Conservation (phyloP, 2,888 invertebrate genomes). For the Fabriciana adippe region DNA sequence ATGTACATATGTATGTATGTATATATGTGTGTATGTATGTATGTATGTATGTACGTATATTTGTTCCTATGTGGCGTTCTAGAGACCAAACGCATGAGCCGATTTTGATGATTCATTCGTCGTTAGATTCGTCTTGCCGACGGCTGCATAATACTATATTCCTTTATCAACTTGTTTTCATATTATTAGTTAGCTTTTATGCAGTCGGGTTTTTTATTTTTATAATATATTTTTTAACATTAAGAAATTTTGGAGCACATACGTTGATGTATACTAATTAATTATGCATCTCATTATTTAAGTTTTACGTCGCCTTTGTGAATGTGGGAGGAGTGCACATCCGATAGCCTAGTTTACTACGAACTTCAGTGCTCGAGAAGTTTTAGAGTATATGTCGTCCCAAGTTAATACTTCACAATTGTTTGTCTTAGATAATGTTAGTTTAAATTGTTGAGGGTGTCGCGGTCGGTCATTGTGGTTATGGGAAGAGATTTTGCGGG, state of each 20-base stretch:
- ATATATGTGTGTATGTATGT: too few relatives aligned
- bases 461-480: neutral
- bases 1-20: too few relatives aligned
- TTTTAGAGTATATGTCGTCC: constrained; percentile 62
- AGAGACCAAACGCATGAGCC: too few relatives aligned
- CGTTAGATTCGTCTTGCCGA: too few relatives aligned
- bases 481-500: neutral
- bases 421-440: constrained; percentile 39
- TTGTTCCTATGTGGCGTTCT: too few relatives aligned
- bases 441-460: constrained; percentile 34
- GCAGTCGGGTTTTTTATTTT: too few relatives aligned
- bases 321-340: constrained; percentile 59
- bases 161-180: too few relatives aligned
- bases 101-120: too few relatives aligned
- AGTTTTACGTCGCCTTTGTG: constrained; percentile 71
- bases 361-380: constrained; percentile 55
- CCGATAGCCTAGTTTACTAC: constrained; percentile 69
- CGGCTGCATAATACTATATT: too few relatives aligned
- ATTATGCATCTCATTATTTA: constrained; percentile 80
- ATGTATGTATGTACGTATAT: too few relatives aligned
- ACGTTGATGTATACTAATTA: constrained; percentile 55
- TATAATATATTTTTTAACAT: too few relatives aligned
- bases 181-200: too few relatives aligned
- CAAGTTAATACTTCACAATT: constrained; percentile 40
- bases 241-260: neutral